A percentile compares a stretch with the other conserved stretches of the same genome.
These are phyloP conservation scores for Zenarchopterus dispar DNA, from an alignment of 2,797 vertebrate genomes.

Conservation along the genomic window DNA sequence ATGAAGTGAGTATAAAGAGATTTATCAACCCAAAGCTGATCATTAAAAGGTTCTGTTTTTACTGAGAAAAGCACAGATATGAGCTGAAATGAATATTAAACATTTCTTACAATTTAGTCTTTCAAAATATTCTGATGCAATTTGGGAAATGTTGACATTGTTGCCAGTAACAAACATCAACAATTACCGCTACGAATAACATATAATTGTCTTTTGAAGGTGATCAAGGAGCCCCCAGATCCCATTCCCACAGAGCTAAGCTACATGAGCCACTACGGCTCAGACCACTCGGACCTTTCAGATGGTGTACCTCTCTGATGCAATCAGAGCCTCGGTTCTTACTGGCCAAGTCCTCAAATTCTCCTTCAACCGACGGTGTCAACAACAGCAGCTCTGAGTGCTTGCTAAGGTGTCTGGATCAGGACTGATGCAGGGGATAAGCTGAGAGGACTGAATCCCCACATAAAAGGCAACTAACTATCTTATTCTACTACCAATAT, in stretches of 20 bases:
- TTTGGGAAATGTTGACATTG: background rate
- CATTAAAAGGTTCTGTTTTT: background rate
- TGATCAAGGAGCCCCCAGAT: slow-evolving; percentile 61
- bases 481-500: slow-evolving; percentile 3
- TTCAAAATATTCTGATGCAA: too few relatives aligned
- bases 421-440: slow-evolving; percentile 12
- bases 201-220: slow-evolving; percentile 49
- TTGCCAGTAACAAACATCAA: background rate
- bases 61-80: background rate
- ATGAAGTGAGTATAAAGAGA: slow-evolving; percentile 81
- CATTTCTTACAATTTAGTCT: background rate
- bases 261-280: slow-evolving; percentile 77
- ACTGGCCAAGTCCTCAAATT: background rate
- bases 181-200: background rate
- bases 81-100: background rate
- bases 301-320: slow-evolving; percentile 81
- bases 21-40: background rate
- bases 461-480: background rate
- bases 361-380: slow-evolving; percentile 8
- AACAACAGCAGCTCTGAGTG: slow-evolving; percentile 6
- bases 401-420: slow-evolving; percentile 27
- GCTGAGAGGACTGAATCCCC: slow-evolving; percentile 13
- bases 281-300: slow-evolving; percentile 84
- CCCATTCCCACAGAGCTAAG: slow-evolving; percentile 71
- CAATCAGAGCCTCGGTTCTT: slow-evolving; percentile 9